Conservation (phyloP, 2,888 invertebrate species). For the Dicyrtoma fusca region DNA sequence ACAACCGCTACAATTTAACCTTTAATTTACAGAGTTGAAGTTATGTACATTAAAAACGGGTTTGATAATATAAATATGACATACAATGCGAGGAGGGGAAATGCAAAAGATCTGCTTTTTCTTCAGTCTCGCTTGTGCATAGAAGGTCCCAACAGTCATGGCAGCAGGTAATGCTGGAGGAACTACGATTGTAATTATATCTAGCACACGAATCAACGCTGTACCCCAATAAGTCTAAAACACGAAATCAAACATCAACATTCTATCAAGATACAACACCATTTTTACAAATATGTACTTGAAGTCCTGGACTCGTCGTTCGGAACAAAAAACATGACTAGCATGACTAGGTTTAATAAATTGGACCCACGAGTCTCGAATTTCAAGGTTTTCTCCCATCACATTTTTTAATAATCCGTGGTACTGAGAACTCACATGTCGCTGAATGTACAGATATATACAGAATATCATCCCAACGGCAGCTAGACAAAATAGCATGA, state of each 20-base stretch:
- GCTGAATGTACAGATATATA: slow-evolving; percentile 67
- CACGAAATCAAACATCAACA: not conserved
- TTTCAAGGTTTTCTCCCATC: too few relatives aligned
- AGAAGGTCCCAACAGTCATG: slow-evolving; percentile 79
- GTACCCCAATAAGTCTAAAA: slow-evolving; percentile 25
- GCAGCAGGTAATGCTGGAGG: slow-evolving; percentile 90
- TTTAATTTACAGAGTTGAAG: not conserved
- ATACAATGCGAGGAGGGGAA: slow-evolving; percentile 71
- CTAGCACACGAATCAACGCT: slow-evolving; percentile 73
- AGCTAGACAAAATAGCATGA: slow-evolving; percentile 72
- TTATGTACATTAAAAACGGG: not conserved
- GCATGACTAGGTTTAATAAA: too few relatives aligned
- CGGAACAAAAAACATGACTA: too few relatives aligned
- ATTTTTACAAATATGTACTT: too few relatives aligned
- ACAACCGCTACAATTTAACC: too few relatives aligned
- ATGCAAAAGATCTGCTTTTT: slow-evolving; percentile 75
- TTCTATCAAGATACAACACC: too few relatives aligned
- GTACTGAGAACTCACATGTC: slow-evolving; percentile 65
- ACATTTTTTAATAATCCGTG: too few relatives aligned
- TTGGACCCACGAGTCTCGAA: too few relatives aligned
- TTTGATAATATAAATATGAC: not conserved
- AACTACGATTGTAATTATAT: slow-evolving; percentile 89
- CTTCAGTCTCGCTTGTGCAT: slow-evolving; percentile 73
- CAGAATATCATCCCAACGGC: slow-evolving; percentile 72
- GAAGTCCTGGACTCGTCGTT: too few relatives aligned